phyloP scores from a whole-genome alignment of 1,140 invertebrate genomes.

The Chironomus tepperi region DNA sequence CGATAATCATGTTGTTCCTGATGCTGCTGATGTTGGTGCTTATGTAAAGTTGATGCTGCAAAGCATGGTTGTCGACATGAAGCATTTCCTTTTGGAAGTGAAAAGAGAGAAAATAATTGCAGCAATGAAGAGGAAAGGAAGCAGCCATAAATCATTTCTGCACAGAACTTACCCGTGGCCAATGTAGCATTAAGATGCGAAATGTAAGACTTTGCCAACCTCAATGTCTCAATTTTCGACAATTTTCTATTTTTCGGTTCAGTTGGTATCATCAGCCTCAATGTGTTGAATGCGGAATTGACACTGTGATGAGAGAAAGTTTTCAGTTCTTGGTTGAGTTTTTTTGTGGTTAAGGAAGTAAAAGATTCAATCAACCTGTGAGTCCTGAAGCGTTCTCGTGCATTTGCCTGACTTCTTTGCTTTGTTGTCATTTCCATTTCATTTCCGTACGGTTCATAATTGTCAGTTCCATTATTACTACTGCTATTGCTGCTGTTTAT shows the following conservation, averaged over 20 bases:
- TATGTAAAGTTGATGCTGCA: constrained; percentile 24
- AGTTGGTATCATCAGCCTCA: constrained; percentile 82
- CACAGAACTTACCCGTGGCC: constrained; percentile 44
- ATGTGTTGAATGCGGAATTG: constrained; percentile 76
- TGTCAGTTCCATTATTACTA: neutral
- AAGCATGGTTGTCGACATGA: constrained; percentile 23
- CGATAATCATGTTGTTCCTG: constrained; percentile 24
- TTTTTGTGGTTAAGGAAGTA: neutral
- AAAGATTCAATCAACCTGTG: constrained; percentile 48
- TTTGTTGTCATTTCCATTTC: constrained; percentile 32
- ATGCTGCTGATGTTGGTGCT: neutral
- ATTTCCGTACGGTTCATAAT: neutral
- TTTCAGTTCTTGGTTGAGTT: constrained; percentile 25
- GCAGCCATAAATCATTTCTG: neutral
- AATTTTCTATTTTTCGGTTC: constrained; percentile 85
- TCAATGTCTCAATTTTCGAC: constrained; percentile 90
- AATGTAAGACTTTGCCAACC: constrained; percentile 86
- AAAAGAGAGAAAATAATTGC: constrained; percentile 15
- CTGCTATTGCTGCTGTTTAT: neutral
- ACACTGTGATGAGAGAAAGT: constrained; percentile 57
- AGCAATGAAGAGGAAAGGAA: neutral
- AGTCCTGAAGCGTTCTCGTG: constrained; percentile 61
- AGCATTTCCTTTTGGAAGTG: constrained; percentile 26
- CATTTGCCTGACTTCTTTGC: constrained; percentile 61
- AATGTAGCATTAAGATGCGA: constrained; percentile 71